Conservation (phyloP, 2,797 vertebrate species). For the Aulostomus chinensis region DNA sequence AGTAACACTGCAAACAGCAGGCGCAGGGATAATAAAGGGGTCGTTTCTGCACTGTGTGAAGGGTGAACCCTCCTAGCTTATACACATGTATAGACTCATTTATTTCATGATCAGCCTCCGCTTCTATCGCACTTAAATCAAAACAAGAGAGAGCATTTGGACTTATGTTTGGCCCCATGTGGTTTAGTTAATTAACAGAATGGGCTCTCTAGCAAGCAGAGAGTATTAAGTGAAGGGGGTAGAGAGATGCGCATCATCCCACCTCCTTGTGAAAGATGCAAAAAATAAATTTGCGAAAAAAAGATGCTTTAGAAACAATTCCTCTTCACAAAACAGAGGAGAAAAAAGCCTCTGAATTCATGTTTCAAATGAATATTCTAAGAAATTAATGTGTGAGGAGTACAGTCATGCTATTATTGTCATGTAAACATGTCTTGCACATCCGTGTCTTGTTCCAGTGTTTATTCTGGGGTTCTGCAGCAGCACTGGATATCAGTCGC, state of each 20-base stretch:
- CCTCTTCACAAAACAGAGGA: constrained; percentile 20
- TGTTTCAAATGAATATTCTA: constrained; percentile 11
- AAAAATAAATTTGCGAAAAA: constrained; percentile 34
- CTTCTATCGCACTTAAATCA: constrained; percentile 59
- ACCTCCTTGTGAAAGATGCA: constrained; percentile 25
- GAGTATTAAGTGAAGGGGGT: constrained; percentile 55
- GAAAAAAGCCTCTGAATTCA: background rate
- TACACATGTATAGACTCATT: background rate
- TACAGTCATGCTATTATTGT: constrained; percentile 50
- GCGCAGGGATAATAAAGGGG: background rate
- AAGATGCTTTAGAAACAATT: constrained; percentile 23
- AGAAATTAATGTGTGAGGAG: constrained; percentile 17
- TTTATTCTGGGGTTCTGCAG: constrained; percentile 27
- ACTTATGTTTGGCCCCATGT: constrained; percentile 65
- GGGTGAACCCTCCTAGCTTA: constrained; percentile 38
- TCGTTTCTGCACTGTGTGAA: constrained; percentile 47
- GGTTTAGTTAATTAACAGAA: constrained; percentile 69
- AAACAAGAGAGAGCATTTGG: constrained; percentile 59
- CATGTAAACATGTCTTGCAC: constrained; percentile 49
- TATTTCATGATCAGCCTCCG: constrained; percentile 20
- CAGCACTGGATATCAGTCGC: constrained; percentile 27
- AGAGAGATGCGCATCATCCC: constrained; percentile 41
- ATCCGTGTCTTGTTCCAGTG: constrained; percentile 14
- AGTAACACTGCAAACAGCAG: constrained; percentile 1
- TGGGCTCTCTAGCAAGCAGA: constrained; percentile 45